Conservation (phyloP, 2,113 vertebrate species). For the Aldabrachelys gigantea region DNA sequence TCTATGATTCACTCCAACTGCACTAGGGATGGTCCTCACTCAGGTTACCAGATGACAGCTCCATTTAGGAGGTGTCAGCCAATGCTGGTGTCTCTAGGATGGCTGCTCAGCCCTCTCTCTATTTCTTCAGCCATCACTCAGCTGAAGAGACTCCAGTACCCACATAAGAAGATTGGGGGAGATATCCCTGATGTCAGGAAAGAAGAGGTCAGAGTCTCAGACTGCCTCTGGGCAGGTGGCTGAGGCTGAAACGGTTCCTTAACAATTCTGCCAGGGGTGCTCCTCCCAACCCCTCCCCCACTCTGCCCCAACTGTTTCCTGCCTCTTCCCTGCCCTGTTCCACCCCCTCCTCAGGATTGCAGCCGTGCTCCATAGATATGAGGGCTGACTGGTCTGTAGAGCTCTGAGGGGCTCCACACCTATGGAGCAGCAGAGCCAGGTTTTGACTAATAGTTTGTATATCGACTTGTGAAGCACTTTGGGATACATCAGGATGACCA, state of each 20-base stretch:
- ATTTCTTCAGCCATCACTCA: neutral
- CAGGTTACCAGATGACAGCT: neutral
- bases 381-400: neutral
- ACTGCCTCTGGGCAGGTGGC: neutral
- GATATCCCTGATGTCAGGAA: neutral
- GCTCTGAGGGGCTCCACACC: neutral
- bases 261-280: neutral
- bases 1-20: neutral
- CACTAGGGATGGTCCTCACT: neutral
- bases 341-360: neutral
- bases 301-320: no score
- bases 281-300: no score
- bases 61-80: neutral
- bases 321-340: no score
- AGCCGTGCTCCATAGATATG: neutral
- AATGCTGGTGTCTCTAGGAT: neutral
- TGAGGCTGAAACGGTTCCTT: neutral
- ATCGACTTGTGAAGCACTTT: neutral
- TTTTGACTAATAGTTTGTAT: neutral
- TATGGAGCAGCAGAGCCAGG: neutral
- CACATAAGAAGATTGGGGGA: neutral
- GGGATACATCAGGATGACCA: neutral
- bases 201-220: neutral
- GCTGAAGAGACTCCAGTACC: neutral
- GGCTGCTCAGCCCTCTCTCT: neutral